Evolutionary conservation across 2,113 vertebrate genomes (phyloP), one percentile per base, ranked within the genome.

Genomic region (Acrocephalus arundinaceus): DNA sequence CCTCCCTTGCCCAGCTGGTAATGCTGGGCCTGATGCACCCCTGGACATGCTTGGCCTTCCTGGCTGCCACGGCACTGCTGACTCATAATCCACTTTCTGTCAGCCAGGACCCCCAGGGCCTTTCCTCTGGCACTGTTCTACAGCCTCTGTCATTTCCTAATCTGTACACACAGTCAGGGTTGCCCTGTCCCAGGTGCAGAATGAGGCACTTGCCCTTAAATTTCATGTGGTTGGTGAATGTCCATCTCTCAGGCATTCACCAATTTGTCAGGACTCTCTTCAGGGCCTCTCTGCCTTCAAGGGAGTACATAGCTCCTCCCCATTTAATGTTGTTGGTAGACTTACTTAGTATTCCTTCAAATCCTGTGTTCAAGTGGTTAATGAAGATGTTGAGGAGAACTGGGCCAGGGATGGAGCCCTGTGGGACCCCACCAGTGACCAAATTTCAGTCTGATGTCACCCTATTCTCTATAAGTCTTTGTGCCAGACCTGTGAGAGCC

Each of bases 221-320:
- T 7, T 18, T 59, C 45, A 23, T 6, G 9, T 8, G 9, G 7
- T 14, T 23, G 30, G 30, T 23, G 79, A 82, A 23, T 59, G 23
- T 9, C 45, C 35, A 41, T 1, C 11, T 11, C 43, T 81, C 28
- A 35, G 35, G 35, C 35, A 35, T 35, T 35, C 35, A 35, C 35
- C 11, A 2, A n/a, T 6, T 15, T 59, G 18, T 13, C 0, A 0
- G n/a, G 41, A 39, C n/a, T 67, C 51, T 48, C 33, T 46, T 3
- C 20, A 80, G 33, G 43, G 27, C 21, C 27, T 25, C 27, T 57
- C 65, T 70, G 65, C 3, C 52, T 61, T 61, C 3, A 1, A 33
- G n/a, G n/a, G 23, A 59, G 30, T 11, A 1, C 0, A 18, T 43
- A 49, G 23, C 18, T 59, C 23, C 43, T 81, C 23, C 6, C 2